Evolutionary conservation across 2,797 vertebrate species (phyloP).

Genomic region (Cirrhinus mrigala): DNA sequence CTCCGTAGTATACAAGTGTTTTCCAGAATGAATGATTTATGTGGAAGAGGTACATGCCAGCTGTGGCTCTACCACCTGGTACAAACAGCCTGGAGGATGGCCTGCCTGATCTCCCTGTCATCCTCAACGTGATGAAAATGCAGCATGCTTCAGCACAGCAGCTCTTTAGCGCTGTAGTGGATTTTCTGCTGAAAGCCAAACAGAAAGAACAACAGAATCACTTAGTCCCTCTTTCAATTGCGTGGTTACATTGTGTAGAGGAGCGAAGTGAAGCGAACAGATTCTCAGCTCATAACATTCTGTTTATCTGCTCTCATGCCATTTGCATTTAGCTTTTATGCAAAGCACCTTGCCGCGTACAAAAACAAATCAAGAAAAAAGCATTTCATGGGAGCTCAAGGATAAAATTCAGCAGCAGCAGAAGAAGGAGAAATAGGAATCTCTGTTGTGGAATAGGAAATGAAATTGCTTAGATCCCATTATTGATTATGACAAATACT

Average conservation of each 20-base stretch:
- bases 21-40: slow-evolving; percentile 50
- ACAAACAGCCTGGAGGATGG: slow-evolving; percentile 43
- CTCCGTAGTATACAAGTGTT: slow-evolving; percentile 15
- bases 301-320: slow-evolving; percentile 14
- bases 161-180: slow-evolving; percentile 29
- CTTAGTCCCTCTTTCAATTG: slow-evolving; percentile 40
- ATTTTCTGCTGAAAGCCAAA: slow-evolving; percentile 15
- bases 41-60: slow-evolving; percentile 45
- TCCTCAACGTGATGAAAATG: slow-evolving; percentile 28
- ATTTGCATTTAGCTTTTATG: slow-evolving; percentile 31
- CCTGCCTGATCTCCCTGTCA: slow-evolving; percentile 50
- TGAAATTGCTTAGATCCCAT: not conserved
- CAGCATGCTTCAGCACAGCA: slow-evolving; percentile 29
- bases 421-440: not conserved
- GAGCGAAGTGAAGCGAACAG: slow-evolving; percentile 9
- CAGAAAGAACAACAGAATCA: slow-evolving; percentile 31
- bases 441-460: slow-evolving; percentile 12
- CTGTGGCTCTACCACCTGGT: slow-evolving; percentile 50
- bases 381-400: not conserved
- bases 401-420: not conserved
- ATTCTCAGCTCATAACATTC: slow-evolving; percentile 21
- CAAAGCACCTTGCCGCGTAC: not conserved
- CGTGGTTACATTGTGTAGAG: slow-evolving; percentile 3
- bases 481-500: not conserved
- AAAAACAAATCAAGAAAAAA: slow-evolving; percentile 19